Base-by-base conservation (phyloP, 2,113 vertebrate species). In the Thomomys bottae region DNA sequence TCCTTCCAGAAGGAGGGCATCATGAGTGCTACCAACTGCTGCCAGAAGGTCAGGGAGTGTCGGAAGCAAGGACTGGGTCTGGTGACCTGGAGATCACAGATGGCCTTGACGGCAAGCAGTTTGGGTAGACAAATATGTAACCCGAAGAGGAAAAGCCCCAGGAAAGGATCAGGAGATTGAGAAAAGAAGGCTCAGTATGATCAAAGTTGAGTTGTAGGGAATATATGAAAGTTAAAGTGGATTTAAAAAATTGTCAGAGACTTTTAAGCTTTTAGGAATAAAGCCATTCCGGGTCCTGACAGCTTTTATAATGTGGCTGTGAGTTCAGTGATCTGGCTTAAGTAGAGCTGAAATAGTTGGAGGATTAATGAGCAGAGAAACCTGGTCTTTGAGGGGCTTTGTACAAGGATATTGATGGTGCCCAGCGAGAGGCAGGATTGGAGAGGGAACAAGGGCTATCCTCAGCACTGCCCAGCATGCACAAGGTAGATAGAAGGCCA, bases 291-390 rank as follows among this genome's bases (percentile, higher is more conserved):
- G 36, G 18, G 26, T 54, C 70, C 5, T 8, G 54, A 28, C n/a
- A n/a, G 1, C 21, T 20, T 14, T 32, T 24, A 20, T 21, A 66
- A 28, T 21, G 0, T 10, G n/a, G 28, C 5, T 0, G 0, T 23
- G 70, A 24, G 11, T 59, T 80, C 57, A 24, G 14, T 59, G 26
- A 11, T 32, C 18, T 26, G 71, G n/a, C 10, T 24, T 42, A 64
- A 24, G 38, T 2, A 40, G 45, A 42, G 28, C 42, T 32, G 54
- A 92, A 92, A 38, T 34, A 59, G 45, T 77, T 42, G 38, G 5
- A 42, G 36, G 7, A 42, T n/a, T 24, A 75, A 38, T 34, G 15
- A 18, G 23, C 40, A 11, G 21, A 12, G 70, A 73, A 49, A 38
- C 15, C 54, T 32, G 7, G 5, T 36, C 24, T 26, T 18, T 23